phyloP scores from a whole-genome alignment of 2,113 vertebrate genomes.

The Mesoclemmys tuberculata region DNA sequence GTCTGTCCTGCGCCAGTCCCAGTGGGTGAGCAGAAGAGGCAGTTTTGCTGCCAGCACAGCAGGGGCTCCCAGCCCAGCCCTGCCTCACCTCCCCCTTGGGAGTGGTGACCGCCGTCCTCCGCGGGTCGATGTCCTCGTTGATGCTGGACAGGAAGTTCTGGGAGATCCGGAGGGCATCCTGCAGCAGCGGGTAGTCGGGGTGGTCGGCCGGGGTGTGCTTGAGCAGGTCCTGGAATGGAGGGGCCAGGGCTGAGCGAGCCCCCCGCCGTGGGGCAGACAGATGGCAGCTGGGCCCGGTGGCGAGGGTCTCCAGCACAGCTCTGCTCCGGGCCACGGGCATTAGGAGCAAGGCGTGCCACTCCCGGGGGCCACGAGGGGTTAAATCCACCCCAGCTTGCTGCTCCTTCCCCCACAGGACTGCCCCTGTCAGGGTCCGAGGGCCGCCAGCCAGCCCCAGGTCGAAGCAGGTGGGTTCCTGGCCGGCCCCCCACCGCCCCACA shows the following conservation, averaged over 20 bases:
- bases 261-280: neutral
- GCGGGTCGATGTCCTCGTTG: slow-evolving; percentile 96
- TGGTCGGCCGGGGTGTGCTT: slow-evolving; percentile 98
- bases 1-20: neutral
- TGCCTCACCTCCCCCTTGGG: slow-evolving; percentile 95
- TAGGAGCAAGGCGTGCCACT: too few relatives aligned
- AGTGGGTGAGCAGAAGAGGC: neutral
- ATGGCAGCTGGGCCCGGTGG: too few relatives aligned
- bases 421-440: fast-evolving
- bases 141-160: slow-evolving; percentile 99
- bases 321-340: too few relatives aligned
- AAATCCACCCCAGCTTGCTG: neutral
- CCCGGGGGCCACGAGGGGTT: too few relatives aligned
- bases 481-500: too few relatives aligned
- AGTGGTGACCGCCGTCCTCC: slow-evolving; percentile 94
- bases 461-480: too few relatives aligned
- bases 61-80: neutral
- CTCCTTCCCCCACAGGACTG: neutral
- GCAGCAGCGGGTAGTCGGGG: slow-evolving; percentile 94
- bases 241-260: neutral
- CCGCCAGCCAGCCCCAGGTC: fast-evolving
- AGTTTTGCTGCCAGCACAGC: neutral
- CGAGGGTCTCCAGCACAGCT: too few relatives aligned
- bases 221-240: slow-evolving; percentile 86
- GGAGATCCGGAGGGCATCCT: slow-evolving; percentile 96